Percentiles rank a stretch among this genome's conserved stretches.
Evolutionary conservation across 1,140 invertebrate species (phyloP).

Genomic region (Gerris buenoi): DNA sequence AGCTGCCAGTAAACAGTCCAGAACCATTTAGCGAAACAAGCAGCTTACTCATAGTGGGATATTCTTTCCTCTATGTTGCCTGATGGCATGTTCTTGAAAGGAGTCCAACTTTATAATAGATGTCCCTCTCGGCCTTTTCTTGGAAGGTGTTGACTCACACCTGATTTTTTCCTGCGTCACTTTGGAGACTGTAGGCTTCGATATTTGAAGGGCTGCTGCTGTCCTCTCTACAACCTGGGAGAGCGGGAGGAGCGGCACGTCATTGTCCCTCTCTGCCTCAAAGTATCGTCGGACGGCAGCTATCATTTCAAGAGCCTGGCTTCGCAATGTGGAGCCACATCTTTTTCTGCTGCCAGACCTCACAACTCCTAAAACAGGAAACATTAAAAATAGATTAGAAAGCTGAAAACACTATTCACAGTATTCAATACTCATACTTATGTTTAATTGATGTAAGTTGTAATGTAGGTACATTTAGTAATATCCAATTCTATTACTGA

Average conservation of each 20-base stretch:
- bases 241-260: not conserved
- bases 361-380: no score
- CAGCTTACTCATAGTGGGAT: not conserved
- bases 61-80: not conserved
- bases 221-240: not conserved
- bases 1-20: no score
- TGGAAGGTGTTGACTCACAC: not conserved
- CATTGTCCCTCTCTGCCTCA: not conserved
- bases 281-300: not conserved
- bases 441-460: no score
- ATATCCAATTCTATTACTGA: no score
- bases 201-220: not conserved
- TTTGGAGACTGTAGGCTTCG: not conserved
- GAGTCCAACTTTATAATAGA: not conserved
- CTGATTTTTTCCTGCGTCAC: not conserved
- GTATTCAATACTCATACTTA: no score
- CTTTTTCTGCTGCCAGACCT: no score
- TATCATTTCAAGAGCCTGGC: not conserved
- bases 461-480: no score
- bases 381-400: no score
- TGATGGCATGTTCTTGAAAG: not conserved
- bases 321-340: not conserved
- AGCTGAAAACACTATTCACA: no score
- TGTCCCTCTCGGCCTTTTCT: not conserved
- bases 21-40: not conserved